Percentiles rank a stretch among this genome's conserved stretches.
Conservation (phyloP, 2,797 vertebrate species). For the Hybognathus amarus region DNA sequence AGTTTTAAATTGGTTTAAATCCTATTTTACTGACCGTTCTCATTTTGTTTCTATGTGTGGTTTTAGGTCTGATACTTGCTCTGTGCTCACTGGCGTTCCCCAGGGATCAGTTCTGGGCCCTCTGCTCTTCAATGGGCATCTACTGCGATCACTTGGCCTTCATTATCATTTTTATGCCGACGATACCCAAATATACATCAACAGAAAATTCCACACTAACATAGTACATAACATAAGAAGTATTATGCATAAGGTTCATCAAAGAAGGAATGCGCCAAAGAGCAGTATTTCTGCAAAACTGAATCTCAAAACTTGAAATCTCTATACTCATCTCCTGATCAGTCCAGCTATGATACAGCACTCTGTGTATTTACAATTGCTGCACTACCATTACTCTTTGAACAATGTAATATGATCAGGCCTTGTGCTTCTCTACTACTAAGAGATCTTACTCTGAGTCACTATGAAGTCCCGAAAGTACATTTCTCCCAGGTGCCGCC, state of each 20-base stretch:
- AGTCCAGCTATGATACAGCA: background rate
- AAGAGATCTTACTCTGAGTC: slow-evolving; percentile 32
- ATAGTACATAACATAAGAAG: background rate
- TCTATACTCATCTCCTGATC: background rate
- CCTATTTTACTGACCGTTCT: no score
- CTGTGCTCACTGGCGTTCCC: no score
- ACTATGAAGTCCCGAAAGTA: slow-evolving; percentile 22
- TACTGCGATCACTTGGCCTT: no score
- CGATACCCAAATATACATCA: no score
- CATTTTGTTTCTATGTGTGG: no score
- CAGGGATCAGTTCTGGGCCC: no score
- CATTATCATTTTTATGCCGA: no score
- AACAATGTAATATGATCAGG: slow-evolving; percentile 29
- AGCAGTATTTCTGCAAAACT: background rate
- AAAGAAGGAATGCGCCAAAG: background rate
- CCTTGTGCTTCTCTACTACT: slow-evolving; percentile 14
- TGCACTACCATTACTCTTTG: slow-evolving; percentile 9
- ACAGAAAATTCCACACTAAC: background rate
- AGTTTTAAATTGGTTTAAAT: no score
- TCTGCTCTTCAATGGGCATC: no score
- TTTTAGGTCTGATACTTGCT: no score
- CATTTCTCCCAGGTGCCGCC: slow-evolving; percentile 16
- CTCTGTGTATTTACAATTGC: background rate
- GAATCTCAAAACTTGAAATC: slow-evolving; percentile 24
- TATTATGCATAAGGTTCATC: background rate